Base-by-base conservation (phyloP, 2,113 vertebrate genomes). In the Gopherus evgoodei region DNA sequence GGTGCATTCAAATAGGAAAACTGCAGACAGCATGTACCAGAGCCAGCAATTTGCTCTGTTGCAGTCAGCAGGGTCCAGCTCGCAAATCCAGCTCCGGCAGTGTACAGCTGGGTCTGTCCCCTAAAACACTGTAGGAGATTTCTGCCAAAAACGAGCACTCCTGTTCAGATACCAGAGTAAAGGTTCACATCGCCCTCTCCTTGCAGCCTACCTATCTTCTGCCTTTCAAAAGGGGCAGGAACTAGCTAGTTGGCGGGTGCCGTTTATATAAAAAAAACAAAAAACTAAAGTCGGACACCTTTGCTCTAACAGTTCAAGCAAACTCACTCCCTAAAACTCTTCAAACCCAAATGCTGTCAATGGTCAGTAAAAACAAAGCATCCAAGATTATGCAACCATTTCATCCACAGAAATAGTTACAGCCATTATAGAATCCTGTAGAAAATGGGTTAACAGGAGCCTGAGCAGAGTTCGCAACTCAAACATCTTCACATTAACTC, bases 41-140 rank as follows among this genome's bases (percentile, higher is more conserved):
- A 6, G 8, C 50, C 3, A 3, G n/a, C 82, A 1, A 1, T n/a
- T n/a, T 42, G 21, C 79, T n/a, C 85, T 25, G 57, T 53, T 4
- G 24, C 11, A 1, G 3, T 3, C n/a, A 0, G 16, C 22, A 0
- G 57, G 38, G 44, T n/a, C 29, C 7, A 1, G 76, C 82, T 54
- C 0, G 1, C 1, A 1, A 1, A 0, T 1, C 2, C 81, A 38
- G 91, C 89, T 65, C 78, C 81, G 38, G 8, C 0, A 19, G 1
- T 2, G 0, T 54, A 1, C 29, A 25, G 54, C 38, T 52, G 8
- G 19, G 72, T 44, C 38, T 76, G 42, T 4, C 19, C 38, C n/a
- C n/a, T 22, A 42, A 75, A 42, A 19, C 35, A 0, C 49, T 5
- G 49, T 2, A 35, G 38, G 53, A 5, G 9, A 27, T 19, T 50